Evolutionary conservation across 1,140 invertebrate genomes (phyloP).

Genomic region (Andrena cerasifolii): DNA sequence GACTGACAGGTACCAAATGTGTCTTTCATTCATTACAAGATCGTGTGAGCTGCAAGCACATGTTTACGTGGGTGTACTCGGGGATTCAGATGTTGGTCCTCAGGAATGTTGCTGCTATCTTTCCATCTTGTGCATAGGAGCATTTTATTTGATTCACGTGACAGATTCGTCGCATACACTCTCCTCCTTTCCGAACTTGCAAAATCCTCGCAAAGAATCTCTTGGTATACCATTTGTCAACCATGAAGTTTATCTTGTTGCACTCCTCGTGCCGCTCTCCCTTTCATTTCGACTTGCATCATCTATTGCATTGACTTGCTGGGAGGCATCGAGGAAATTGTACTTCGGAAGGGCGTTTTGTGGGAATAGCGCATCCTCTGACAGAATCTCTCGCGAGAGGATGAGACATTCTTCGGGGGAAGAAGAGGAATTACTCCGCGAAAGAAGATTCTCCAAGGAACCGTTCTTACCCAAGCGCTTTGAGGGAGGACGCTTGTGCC

Average conservation of each 20-base stretch:
- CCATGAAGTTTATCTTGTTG: constrained; percentile 15
- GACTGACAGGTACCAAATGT: no score
- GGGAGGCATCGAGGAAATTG: constrained; percentile 11
- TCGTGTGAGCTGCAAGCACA: no score
- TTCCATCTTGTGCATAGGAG: no score
- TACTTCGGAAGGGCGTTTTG: neutral
- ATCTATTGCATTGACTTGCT: neutral
- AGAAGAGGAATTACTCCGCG: constrained; percentile 16
- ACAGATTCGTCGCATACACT: no score
- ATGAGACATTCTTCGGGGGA: neutral
- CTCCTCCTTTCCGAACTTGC: no score
- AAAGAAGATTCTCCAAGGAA: constrained; percentile 26
- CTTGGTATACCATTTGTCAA: no score
- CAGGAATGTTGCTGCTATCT: no score
- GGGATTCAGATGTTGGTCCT: no score
- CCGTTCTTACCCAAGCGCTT: constrained; percentile 12
- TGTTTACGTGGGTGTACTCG: no score
- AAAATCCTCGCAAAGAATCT: no score
- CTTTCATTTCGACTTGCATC: neutral
- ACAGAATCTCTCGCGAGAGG: neutral
- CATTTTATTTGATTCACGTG: no score
- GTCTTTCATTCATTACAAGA: no score
- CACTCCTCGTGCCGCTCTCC: neutral
- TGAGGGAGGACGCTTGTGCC: neutral
- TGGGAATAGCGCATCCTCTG: neutral